Evolutionary conservation across 2,888 invertebrate species (phyloP), one percentile per base, ranked within the genome.

Genomic region (Drosophila engyochracea): DNA sequence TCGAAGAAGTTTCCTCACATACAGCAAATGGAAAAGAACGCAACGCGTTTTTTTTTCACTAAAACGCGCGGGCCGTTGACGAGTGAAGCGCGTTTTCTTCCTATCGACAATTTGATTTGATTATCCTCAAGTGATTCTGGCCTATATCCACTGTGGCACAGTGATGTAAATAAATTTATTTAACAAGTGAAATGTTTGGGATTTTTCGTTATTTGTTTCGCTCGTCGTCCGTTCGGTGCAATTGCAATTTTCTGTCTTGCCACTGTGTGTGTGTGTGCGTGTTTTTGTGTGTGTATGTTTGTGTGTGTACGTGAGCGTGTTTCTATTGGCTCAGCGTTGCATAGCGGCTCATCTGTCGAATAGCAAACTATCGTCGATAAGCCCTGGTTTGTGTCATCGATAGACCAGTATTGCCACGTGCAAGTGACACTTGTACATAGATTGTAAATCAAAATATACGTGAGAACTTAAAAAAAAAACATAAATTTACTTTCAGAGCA

Each of bases 1-100:
- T 67, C 65, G 73, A 76, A 79, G 77, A 81, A 79, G 79, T 79
- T 82, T 70, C 70, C 76, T 70, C 79, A 71, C 80, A 77, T 69
- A 80, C 75, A 84, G 68, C 74, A 80, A 74, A 70, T 86, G 83
- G 82, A 86, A 82, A 86, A 86, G 90, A 85, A 86, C 91, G 87
- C 85, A 90, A 82, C 83, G 90, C 86, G 90, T 85, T 85, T 82
- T 60, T 60, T 60, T 78, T 35, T 71, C 83, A 58, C 55, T 47
- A 47, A 76, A 86, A 82, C 83, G 89, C 87, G 86, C 82, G 83
- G 79, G 81, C 78, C 80, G 74, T 77, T 61, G 75, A 52, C 69
- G 70, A 58, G 59, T 70, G 69, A 62, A 74, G 49, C 82, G 74
- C 82, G 70, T 54, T 61, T 76, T 39, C 51, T 70, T 73, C 37